These are phyloP conservation scores for Oophaga pumilio DNA, from an alignment of 2,113 vertebrate species.

Conservation along the genomic window DNA sequence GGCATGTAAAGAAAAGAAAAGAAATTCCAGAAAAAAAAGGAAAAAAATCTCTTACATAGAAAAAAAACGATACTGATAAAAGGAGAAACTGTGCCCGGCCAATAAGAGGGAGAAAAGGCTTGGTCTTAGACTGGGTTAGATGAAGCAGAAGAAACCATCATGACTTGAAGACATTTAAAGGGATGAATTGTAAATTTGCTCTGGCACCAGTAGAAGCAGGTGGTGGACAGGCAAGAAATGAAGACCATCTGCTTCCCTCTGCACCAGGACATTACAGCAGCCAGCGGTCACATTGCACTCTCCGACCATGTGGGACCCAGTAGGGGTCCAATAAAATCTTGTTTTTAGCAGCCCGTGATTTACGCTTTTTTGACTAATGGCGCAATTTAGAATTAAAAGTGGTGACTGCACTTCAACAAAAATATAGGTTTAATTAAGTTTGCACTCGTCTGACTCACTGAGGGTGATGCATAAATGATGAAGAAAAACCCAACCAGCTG, in stretches of 20 bases:
- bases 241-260: constrained; percentile 10
- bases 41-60: no score
- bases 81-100: no score
- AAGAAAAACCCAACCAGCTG: not conserved
- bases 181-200: not conserved
- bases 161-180: not conserved
- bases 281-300: not conserved
- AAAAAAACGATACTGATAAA: no score
- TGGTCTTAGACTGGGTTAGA: no score
- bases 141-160: no score
- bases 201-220: not conserved
- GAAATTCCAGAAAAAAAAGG: no score
- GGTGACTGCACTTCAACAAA: not conserved
- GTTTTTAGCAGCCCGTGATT: not conserved
- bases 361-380: not conserved
- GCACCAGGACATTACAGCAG: no score
- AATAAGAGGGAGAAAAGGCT: no score
- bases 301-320: not conserved
- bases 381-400: not conserved
- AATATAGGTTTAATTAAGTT: not conserved
- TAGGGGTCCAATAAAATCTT: not conserved
- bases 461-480: not conserved
- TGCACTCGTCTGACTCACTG: not conserved
- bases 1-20: no score
- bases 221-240: not conserved